Conservation (phyloP, 2,113 vertebrate species). For the Anhinga anhinga region DNA sequence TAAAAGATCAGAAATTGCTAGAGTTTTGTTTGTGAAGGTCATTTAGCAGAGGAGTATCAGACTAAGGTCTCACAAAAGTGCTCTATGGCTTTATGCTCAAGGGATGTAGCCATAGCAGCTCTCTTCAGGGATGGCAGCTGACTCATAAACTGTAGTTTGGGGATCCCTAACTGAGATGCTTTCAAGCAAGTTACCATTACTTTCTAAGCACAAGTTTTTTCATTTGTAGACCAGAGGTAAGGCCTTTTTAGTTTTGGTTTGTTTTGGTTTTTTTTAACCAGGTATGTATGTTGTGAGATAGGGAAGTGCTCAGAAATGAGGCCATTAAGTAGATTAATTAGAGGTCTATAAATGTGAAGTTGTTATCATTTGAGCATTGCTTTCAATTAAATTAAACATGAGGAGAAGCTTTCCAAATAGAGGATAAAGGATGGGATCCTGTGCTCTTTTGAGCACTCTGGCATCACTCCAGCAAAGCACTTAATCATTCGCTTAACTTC, state of each 20-base stretch:
- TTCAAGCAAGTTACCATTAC: neutral
- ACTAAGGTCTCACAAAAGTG: neutral
- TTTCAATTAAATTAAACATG: constrained; percentile 65
- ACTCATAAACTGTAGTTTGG: neutral
- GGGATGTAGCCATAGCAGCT: neutral
- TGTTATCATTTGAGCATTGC: constrained; percentile 56
- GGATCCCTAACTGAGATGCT: neutral
- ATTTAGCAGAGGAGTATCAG: neutral
- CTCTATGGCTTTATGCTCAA: neutral
- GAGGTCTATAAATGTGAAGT: constrained; percentile 36
- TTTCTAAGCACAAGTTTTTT: neutral
- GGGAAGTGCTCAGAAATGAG: neutral
- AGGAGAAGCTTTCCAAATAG: constrained; percentile 45
- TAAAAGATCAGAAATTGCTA: neutral
- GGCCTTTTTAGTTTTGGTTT: neutral
- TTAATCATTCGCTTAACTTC: constrained; percentile 57
- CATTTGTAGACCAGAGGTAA: neutral
- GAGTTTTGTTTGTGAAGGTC: neutral
- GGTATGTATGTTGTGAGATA: neutral
- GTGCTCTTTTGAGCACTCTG: constrained; percentile 32
- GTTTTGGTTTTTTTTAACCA: neutral
- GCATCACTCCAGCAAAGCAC: constrained; percentile 49
- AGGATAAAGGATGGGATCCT: constrained; percentile 33
- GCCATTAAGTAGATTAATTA: constrained; percentile 48
- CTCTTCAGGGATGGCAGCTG: neutral